Conservation (phyloP, 2,113 vertebrate genomes). For the Phalacrocorax brasilianus region DNA sequence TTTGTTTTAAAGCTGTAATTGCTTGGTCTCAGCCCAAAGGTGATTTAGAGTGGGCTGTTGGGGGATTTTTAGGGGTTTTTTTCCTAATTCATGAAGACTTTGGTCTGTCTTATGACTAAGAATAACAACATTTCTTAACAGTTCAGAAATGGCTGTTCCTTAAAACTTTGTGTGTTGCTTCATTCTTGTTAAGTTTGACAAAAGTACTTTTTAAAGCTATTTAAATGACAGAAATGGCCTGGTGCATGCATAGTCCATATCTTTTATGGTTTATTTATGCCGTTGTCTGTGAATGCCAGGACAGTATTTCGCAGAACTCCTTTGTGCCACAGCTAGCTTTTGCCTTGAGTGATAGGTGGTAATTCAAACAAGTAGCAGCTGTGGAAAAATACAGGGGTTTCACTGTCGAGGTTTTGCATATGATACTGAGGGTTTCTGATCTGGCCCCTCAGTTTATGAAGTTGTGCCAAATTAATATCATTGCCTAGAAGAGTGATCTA, state of each 20-base stretch:
- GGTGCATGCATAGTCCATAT: background rate
- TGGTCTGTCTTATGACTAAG: background rate
- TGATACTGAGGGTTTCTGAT: background rate
- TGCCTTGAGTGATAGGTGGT: background rate
- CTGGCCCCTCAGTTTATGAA: background rate
- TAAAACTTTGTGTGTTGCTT: background rate
- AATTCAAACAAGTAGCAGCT: constrained; percentile 4
- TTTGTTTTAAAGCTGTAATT: constrained; percentile 36
- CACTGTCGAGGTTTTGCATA: background rate
- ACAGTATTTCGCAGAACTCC: background rate
- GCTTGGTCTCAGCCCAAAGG: constrained; percentile 23
- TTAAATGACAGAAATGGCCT: background rate
- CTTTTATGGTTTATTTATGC: background rate
- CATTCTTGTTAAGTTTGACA: background rate
- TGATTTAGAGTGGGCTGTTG: background rate
- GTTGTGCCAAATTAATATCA: background rate
- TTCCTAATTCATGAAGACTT: background rate
- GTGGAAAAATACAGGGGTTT: background rate
- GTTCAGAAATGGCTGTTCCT: background rate
- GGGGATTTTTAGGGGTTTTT: background rate
- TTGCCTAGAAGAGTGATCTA: background rate
- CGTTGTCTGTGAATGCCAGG: background rate
- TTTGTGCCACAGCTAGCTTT: background rate
- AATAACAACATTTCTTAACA: background rate
- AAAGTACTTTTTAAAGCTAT: background rate